Percentiles rank a stretch among this genome's conserved stretches.
Evolutionary conservation across 2,888 invertebrate species (phyloP).

Genomic region (Panopea generosa): DNA sequence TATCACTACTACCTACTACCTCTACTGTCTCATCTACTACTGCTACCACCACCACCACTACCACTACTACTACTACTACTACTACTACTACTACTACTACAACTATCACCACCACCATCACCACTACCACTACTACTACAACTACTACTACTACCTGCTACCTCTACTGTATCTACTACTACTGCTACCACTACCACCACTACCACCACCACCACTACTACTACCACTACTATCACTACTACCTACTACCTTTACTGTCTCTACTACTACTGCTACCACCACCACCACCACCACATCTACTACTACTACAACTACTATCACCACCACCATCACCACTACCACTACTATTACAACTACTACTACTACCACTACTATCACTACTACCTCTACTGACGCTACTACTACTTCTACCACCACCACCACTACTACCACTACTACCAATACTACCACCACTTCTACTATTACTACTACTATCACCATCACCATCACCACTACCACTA

Average conservation of each 20-base stretch:
- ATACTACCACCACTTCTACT: slow-evolving; percentile 10
- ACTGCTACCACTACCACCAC: slow-evolving; percentile 10
- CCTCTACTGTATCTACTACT: slow-evolving; percentile 3
- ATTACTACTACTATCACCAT: slow-evolving; percentile 13
- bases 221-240: slow-evolving; percentile 3
- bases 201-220: slow-evolving; percentile 2
- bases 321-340: slow-evolving; percentile 4
- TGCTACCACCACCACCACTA: neutral
- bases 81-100: neutral
- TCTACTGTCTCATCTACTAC: neutral
- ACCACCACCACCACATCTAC: slow-evolving; percentile 11
- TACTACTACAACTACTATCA: slow-evolving; percentile 13
- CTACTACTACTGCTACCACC: neutral
- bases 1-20: slow-evolving; percentile 19
- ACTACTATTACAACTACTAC: slow-evolving; percentile 6
- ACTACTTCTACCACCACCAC: slow-evolving; percentile 2
- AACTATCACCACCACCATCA: slow-evolving; percentile 13
- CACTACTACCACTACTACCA: slow-evolving; percentile 12
- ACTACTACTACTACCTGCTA: slow-evolving; percentile 15
- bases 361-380: slow-evolving; percentile 25
- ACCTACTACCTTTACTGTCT: slow-evolving; percentile 6
- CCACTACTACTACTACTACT: no score
- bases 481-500: slow-evolving; percentile 22
- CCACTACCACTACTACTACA: slow-evolving; percentile 3
- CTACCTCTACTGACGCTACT: slow-evolving; percentile 21